Evolutionary conservation across 2,888 invertebrate species (phyloP), one percentile per base, ranked within the genome.

Genomic region (Crepidodera aurea): DNA sequence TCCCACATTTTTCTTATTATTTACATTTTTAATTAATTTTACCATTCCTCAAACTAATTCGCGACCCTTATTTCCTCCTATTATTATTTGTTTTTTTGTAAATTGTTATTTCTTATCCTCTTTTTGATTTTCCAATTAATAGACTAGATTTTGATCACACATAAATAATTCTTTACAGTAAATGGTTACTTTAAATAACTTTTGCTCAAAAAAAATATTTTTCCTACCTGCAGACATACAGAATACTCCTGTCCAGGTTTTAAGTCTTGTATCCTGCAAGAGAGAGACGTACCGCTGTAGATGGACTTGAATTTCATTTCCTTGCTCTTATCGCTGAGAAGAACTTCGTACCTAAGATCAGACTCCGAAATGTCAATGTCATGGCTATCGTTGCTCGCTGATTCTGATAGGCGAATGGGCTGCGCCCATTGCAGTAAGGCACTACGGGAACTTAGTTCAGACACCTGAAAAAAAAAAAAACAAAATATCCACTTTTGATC

Each of bases 161-260:
- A n/a, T n/a, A n/a, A n/a, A n/a, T n/a, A n/a, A n/a, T n/a, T n/a
- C n/a, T n/a, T n/a, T n/a, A n/a, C n/a, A n/a, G n/a, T n/a, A n/a
- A n/a, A n/a, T n/a, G n/a, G n/a, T n/a, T n/a, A n/a, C n/a, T n/a
- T n/a, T n/a, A n/a, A n/a, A n/a, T n/a, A n/a, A n/a, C n/a, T n/a
- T n/a, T n/a, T n/a, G n/a, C n/a, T n/a, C n/a, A n/a, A n/a, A n/a
- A n/a, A n/a, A n/a, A n/a, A n/a, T n/a, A n/a, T n/a, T n/a, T n/a
- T n/a, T 22, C 42, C 44, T 34, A 60, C 64, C 81, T 90, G 90
- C 68, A 92, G 83, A 74, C 92, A 90, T 70, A 94, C 90, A 63
- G 90, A 88, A 82, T 94, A 95, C 78, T 93, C 92, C 77, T 91
- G 90, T n/a, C 92, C 93, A 10, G 95, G 94, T 78, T 90, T 88